Evolutionary conservation across 2,113 vertebrate genomes (phyloP).

Genomic region (Marcusenius ussheri): DNA sequence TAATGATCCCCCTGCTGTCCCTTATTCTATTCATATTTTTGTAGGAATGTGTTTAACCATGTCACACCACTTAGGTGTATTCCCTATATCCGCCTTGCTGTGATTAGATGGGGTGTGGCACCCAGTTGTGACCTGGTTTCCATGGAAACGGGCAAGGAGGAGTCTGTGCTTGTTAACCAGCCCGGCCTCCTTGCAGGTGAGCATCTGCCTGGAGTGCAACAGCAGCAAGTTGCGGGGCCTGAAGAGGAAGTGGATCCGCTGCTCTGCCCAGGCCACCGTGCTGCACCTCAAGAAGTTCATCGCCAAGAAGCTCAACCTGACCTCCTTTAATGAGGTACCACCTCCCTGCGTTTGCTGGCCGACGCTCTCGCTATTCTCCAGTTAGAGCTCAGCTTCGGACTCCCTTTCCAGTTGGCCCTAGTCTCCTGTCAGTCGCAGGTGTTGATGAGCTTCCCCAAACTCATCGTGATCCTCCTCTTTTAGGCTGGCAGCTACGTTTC

Average conservation of each 20-base stretch:
- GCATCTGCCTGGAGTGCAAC: constrained; percentile 98
- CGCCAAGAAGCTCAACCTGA: constrained; percentile 97
- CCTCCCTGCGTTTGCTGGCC: neutral
- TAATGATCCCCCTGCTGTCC: neutral
- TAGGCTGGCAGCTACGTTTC: neutral
- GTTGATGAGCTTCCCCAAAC: neutral
- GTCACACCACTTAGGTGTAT: neutral
- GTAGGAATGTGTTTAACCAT: neutral
- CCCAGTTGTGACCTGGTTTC: neutral
- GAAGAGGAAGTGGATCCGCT: constrained; percentile 97
- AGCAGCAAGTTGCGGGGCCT: constrained; percentile 94
- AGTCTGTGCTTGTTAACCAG: neutral
- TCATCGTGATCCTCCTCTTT: neutral
- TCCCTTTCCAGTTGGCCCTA: neutral
- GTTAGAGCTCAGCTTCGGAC: neutral
- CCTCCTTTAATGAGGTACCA: constrained; percentile 94
- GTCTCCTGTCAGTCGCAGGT: neutral
- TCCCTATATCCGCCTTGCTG: neutral
- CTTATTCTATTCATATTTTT: neutral
- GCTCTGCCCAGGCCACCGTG: constrained; percentile 94
- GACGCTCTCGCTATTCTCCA: neutral
- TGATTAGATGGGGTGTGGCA: neutral
- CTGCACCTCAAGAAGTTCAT: constrained; percentile 99
- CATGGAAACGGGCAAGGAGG: neutral
- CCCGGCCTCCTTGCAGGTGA: constrained; percentile 67